Evolutionary conservation across 1,140 invertebrate genomes (phyloP), one percentile per base, ranked within the genome.

Genomic region (Saxidomus purpurata): DNA sequence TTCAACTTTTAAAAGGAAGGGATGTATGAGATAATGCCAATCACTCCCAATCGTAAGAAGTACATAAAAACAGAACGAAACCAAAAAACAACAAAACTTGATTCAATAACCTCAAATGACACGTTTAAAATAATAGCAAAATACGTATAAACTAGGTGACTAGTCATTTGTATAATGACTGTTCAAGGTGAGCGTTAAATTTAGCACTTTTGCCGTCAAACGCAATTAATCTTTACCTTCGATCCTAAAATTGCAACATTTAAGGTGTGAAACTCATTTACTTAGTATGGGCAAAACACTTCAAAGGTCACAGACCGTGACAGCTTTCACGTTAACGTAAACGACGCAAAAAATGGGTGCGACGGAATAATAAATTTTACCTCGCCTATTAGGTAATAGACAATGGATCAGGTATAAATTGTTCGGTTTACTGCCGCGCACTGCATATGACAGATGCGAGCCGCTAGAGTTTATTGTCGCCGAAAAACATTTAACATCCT

Each of bases 361-460:
- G 31, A 8, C 31, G 4, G 4, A 31, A 28, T 67, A 67, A 6
- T 67, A 17, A 59, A 59, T 31, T 11, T 67, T 67, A 67, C 61
- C 61, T 67, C 4, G 61, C 3, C 61, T 11, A 67, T 67, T 31
- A 67, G 61, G 61, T 36, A 67, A 67, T 67, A 67, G 28, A 36
- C 61, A 67, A 31, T 67, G 31, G 19, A 71, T 71, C 31, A 71
- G 34, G 67, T 71, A 71, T 71, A 71, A 38, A 71, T 19, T 71
- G 34, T 36, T 38, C 28, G 34, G 34, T 40, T 71, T 25, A 28
- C 11, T 71, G 34, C 15, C 34, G 19, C 67, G 67, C 67, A 38
- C 34, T 1, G 9, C 34, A 71, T n/a, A 38, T 71, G 67, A 71
- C 67, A 38, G 67, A 71, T 71, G 28, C 31, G 1, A 28, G 67